Base-by-base conservation (phyloP, 2,888 invertebrate genomes). In the Scaptodrosophila latifasciaeformis region DNA sequence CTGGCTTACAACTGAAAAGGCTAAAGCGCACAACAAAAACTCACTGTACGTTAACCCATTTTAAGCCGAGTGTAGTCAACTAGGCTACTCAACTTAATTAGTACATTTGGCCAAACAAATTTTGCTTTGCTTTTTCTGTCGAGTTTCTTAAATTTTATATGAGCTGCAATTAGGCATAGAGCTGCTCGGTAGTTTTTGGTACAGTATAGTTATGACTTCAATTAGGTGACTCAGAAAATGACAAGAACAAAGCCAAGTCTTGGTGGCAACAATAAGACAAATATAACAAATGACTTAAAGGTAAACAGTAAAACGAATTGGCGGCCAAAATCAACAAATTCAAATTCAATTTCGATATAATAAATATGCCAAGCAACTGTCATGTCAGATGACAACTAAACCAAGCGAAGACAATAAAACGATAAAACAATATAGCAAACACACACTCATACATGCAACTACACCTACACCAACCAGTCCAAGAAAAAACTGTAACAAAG, bases 281-380 rank as follows among this genome's bases (percentile, higher is more conserved):
- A 7, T 24, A n/a, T 7, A 27, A 15, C 12, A 29, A 43, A 43
- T 27, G 42, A 18, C n/a, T 10, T 21, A 12, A 5, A 40, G 40
- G 19, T 6, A 21, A 18, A 24, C 10, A 21, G 40, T 10, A 6
- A 21, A 40, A 40, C 21, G 17, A 40, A 40, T 31, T 21, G 40
- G 21, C 40, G 17, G 37, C 18, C 40, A 40, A 47, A 55, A 54
- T 76, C 69, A 79, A 74, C 80, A 68, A 68, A 79, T 66, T 66
- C 54, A 61, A 79, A 66, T 71, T 74, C 69, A 71, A 76, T 79
- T 74, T 62, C 49, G 62, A 57, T 62, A 66, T 56, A 69, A 64
- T 72, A 74, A 74, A 66, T 68, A 71, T 59, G 54, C 58, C 48
- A 53, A 54, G 51, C 62, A 54, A 51, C 68, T 65, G 76, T 54